Evolutionary conservation across 2,888 invertebrate species (phyloP), one percentile per base, ranked within the genome.

Genomic region (Mimumesa dahlbomi): DNA sequence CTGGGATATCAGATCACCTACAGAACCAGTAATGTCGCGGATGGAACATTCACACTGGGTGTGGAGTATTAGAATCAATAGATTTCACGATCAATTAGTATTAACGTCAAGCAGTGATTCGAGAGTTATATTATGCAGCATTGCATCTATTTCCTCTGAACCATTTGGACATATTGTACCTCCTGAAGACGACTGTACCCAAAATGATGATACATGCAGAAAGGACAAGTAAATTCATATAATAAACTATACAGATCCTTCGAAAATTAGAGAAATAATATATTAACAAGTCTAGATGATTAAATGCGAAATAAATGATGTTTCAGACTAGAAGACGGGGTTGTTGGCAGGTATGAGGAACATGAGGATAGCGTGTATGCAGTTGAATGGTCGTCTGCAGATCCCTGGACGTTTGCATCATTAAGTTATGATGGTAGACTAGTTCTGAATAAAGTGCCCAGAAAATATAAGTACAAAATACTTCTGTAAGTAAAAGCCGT

Each of bases 391-490:
- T 98, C 98, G 70, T 94, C 95, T 18, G 96, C 97, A 19, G 99
- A 99, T 91, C 98, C 99, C 11, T 99, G 99, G 99, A 95, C 97
- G 63, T 99, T 98, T 91, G 99, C 99, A n/a, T 98, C 98, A 0
- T 92, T 98, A 0, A 98, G 98, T 88, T 98, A 98, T 89, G 99
- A 99, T 90, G 99, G 99, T 0, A 91, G 99, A 49, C 92, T 99
- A 14, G 94, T 99, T 48, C 94, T 99, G 34, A 97, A 98, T 38
- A 92, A 95, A 84, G 98, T 99, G 18, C 98, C 98, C n/a, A 92
- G 96, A 70, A 95, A 96, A 83, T 95, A 97, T 86, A 99, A 98
- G 90, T 98, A 98, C 88, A 96, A 96, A 91, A 96, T 98, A 85
- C 91, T 97, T 80, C 90, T 96, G 73, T 96, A 56, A 75, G 34